These are phyloP conservation scores for Plebejus melissa DNA, from an alignment of 2,888 invertebrate species.

Conservation along the genomic window DNA sequence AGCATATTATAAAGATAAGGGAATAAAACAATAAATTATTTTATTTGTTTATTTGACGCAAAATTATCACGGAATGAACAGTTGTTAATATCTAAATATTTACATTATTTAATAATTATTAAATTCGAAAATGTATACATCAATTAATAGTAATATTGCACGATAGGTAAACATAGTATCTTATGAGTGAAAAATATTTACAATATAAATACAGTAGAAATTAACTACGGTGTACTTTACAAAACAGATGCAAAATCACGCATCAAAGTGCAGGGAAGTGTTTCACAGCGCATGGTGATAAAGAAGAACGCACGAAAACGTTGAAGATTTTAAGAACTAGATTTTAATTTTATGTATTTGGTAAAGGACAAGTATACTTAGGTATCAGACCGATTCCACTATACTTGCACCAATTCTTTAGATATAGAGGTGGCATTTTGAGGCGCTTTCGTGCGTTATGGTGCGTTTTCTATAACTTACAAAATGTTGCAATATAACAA, in stretches of 20 bases:
- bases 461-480: not conserved
- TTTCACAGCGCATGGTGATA: not conserved
- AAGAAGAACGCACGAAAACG: not conserved
- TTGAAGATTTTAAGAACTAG: not conserved
- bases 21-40: constrained; percentile 38
- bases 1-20: not conserved
- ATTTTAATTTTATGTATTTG: not conserved
- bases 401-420: too few species aligned
- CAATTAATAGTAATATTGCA: constrained; percentile 62
- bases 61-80: constrained; percentile 41
- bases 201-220: constrained; percentile 26
- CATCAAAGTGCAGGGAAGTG: not conserved
- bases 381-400: too few species aligned
- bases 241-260: not conserved
- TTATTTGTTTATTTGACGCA: constrained; percentile 44
- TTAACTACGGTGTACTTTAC: not conserved
- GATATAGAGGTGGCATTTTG: not conserved
- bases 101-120: constrained; percentile 44
- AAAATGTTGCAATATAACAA: not conserved
- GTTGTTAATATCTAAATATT: constrained; percentile 37
- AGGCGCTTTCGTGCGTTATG: not conserved
- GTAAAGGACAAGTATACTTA: not conserved
- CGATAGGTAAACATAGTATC: constrained; percentile 38
- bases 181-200: constrained; percentile 6
- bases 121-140: constrained; percentile 68